A percentile compares a stretch with the other conserved stretches of the same genome.
Conservation (phyloP, 2,113 vertebrate genomes). For the Centropus unirufus region DNA sequence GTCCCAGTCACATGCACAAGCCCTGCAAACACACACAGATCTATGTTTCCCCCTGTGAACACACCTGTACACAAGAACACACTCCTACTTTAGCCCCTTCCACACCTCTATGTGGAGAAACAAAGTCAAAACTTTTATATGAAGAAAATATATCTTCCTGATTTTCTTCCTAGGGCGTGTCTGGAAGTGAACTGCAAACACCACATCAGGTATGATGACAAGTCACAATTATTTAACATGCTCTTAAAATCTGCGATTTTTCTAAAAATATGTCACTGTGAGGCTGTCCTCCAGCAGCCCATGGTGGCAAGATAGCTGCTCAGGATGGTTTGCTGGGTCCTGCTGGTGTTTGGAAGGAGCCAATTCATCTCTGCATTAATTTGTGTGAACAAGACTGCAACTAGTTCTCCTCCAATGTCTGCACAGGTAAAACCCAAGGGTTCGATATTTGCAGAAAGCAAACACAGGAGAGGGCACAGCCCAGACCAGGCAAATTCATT, state of each 20-base stretch:
- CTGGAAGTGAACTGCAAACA: neutral
- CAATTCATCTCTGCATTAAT: constrained; percentile 22
- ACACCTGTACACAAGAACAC: neutral
- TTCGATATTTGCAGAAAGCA: constrained; percentile 45
- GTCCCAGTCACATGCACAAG: neutral
- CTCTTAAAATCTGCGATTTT: neutral
- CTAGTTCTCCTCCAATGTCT: neutral
- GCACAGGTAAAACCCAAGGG: neutral
- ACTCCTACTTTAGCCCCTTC: neutral
- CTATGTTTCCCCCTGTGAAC: rapidly evolving
- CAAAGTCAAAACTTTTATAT: neutral
- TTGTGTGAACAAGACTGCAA: constrained; percentile 15
- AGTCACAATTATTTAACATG: neutral
- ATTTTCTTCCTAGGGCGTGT: neutral
- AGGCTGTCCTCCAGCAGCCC: neutral
- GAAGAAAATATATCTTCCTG: neutral
- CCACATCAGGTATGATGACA: neutral
- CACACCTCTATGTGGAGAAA: neutral
- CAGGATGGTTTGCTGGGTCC: rapidly evolving
- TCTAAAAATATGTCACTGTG: neutral
- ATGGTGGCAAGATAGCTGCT: neutral
- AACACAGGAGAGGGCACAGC: constrained; percentile 21
- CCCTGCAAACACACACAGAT: neutral
- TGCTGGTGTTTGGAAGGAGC: neutral
- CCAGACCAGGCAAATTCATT: constrained; percentile 52